Evolutionary conservation across 2,113 vertebrate genomes (phyloP).

Genomic region (Platichthys stellatus): DNA sequence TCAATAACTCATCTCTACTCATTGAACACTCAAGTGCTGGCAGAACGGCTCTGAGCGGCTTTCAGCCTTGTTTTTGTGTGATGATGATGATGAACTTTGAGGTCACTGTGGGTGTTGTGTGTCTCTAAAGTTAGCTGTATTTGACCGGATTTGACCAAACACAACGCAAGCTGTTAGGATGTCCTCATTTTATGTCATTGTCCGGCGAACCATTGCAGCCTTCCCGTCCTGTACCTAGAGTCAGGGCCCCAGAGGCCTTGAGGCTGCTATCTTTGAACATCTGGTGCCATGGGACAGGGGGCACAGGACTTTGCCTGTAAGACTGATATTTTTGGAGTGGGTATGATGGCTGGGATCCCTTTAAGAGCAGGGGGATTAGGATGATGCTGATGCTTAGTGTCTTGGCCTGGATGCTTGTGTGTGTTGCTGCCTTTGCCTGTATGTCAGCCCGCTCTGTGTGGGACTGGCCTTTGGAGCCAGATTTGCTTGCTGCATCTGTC

Average conservation of each 20-base stretch:
- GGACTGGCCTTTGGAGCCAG: conserved; percentile 56
- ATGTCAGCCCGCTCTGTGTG: conserved; percentile 59
- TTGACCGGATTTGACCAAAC: background rate
- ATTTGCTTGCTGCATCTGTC: conserved; percentile 65
- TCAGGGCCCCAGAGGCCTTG: background rate
- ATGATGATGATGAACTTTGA: background rate
- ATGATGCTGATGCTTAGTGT: conserved; percentile 73
- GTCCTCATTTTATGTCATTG: too few species aligned
- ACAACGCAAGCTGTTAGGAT: background rate
- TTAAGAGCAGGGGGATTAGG: conserved; percentile 61
- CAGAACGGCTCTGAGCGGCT: background rate
- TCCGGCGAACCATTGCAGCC: background rate
- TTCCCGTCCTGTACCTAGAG: background rate
- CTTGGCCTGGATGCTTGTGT: conserved; percentile 58
- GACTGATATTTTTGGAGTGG: conserved; percentile 55
- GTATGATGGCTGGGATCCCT: conserved; percentile 57
- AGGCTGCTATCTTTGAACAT: conserved; percentile 5
- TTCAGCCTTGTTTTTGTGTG: too few species aligned
- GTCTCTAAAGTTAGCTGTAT: background rate
- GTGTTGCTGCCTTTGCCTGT: conserved; percentile 64
- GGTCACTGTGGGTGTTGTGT: background rate
- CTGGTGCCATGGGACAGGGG: conserved; percentile 15
- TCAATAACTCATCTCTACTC: background rate
- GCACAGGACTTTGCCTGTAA: conserved; percentile 52
- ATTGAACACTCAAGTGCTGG: background rate